These are phyloP conservation scores for Hippocampus mohnikei DNA, from an alignment of 2,113 vertebrate genomes.

Conservation along the genomic window DNA sequence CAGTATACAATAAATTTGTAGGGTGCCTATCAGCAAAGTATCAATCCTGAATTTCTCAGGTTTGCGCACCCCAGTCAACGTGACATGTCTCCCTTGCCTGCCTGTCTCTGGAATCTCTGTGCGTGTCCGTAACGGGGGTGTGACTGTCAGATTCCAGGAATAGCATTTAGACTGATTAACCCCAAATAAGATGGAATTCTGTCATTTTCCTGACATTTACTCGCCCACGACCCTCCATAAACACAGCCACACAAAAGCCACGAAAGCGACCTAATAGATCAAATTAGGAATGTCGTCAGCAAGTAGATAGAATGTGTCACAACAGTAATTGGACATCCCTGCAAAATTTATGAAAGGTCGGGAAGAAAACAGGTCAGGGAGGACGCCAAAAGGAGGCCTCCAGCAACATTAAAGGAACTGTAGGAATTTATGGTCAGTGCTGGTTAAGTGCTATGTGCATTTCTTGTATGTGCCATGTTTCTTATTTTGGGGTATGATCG, in stretches of 20 bases:
- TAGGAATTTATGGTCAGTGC: not conserved
- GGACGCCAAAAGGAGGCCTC: constrained; percentile 2
- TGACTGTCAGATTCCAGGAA: not conserved
- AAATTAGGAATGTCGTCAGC: not conserved
- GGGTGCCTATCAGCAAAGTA: not conserved
- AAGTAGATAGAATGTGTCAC: constrained; percentile 1
- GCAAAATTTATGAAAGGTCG: not conserved
- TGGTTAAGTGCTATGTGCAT: not conserved
- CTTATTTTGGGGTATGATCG: not conserved
- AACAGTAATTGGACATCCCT: constrained; percentile 1
- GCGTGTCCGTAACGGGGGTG: not conserved
- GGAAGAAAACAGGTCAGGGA: constrained; percentile 1
- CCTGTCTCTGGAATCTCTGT: not conserved
- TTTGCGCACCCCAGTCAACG: not conserved
- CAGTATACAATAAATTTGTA: not conserved
- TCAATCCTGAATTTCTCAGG: not conserved
- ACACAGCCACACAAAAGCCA: not conserved
- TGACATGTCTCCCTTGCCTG: not conserved
- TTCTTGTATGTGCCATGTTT: not conserved
- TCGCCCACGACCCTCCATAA: not conserved
- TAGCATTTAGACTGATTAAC: constrained; percentile 5
- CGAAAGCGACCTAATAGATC: not conserved
- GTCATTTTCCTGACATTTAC: not conserved
- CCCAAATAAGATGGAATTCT: not conserved
- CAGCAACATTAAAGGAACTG: not conserved